Evolutionary conservation across 2,797 vertebrate species (phyloP), one percentile per base, ranked within the genome.

Genomic region (Rhynchotus rufescens): DNA sequence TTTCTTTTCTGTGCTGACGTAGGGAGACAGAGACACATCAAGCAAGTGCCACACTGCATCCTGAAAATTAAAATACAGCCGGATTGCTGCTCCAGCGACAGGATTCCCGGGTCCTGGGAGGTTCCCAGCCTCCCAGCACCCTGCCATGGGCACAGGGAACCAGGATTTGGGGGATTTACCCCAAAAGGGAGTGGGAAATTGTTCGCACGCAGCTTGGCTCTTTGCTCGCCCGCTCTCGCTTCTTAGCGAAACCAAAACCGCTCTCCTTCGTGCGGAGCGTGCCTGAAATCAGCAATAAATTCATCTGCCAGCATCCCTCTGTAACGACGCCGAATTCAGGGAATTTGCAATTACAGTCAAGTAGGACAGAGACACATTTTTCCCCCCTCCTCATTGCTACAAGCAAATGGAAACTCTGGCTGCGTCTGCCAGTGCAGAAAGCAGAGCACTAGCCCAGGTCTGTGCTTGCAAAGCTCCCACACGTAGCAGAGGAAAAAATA

Each of bases 1-100:
- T 95, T 93, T 92, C 95, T 76, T 89, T 86, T 93, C 93, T 90
- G 56, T 32, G 2, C 60, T 52, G 57, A 57, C 12, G 1, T 75
- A 64, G 68, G 68, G 67, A 94, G 74, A 52, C 47, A 47, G 76
- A 65, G 45, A 77, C 49, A 73, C 0, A 0, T 69, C 77, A 83
- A 87, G 19, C 28, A 68, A 88, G 30, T 17, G 69, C 71, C 85
- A 51, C 57, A 79, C 78, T 90, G 23, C 75, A 56, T 47, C 34
- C 82, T 56, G 81, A 78, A 80, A 93, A 90, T 94, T 73, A 85
- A 93, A 92, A 85, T 92, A 34, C 88, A 95, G 66, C 82, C 73
- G 66, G 79, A 85, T 89, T 80, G 23, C 0, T 1, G 21, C 64
- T 25, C 51, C 71, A 82, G 84, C 4, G 12, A 78, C 59, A 71